Base-by-base conservation (phyloP, 2,797 vertebrate genomes). In the Labroides dimidiatus region DNA sequence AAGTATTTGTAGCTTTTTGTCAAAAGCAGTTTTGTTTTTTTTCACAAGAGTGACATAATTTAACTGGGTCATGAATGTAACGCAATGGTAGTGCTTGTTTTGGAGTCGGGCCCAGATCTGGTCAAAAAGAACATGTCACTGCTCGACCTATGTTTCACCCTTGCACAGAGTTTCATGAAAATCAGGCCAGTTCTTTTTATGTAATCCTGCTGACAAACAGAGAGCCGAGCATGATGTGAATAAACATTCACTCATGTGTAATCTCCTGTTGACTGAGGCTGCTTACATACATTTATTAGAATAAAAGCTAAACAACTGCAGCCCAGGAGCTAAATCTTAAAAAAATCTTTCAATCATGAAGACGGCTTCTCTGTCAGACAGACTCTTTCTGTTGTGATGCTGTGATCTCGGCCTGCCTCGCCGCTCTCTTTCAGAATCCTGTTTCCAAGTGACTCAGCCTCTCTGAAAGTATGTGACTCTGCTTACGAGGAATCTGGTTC, bases 381-480 rank as follows among this genome's bases (percentile, higher is more conserved):
- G 52, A 73, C 15, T n/a, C 27, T 62, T n/a, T 41, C 61, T 78
- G 72, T 72, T 75, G 66, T 62, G 52, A 69, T 63, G 42, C 68
- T 54, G 36, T 52, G 54, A 52, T 55, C 54, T 45, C 21, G 10
- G 9, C 49, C 6, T 8, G 27, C 19, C 23, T 24, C 39, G 50
- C 55, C 60, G 69, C 53, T 69, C 44, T 63, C 24, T 0, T 20
- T 60, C 69, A 69, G 54, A 65, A 45, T 24, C 56, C 48, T 43
- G 55, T 68, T 33, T 62, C 63, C 45, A 56, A 0, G 21, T 85
- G 87, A 88, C 86, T 85, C 72, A 65, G 77, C 82, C 3, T 70
- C 68, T 67, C 44, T 84, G 55, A 7, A 61, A 80, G 69, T 70
- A 58, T 80, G 60, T 57, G 69, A 82, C 44, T 55, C 0, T 20